Conservation (phyloP, 2,888 invertebrate species). For the Tridacna crocea region DNA sequence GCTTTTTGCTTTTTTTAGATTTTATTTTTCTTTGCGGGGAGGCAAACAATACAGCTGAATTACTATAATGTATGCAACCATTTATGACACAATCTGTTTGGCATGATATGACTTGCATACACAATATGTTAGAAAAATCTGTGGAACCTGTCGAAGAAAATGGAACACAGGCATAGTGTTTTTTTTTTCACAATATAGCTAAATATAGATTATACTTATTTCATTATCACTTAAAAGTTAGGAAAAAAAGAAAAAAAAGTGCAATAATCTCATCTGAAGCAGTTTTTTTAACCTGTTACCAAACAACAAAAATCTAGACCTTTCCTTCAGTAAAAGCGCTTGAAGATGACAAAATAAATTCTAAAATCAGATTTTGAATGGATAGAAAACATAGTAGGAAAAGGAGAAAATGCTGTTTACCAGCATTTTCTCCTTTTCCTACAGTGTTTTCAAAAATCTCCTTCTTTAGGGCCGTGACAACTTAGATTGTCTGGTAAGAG, state of each 20-base stretch:
- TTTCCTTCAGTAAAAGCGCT: neutral
- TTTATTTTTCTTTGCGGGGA: conserved; percentile 25
- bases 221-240: conserved; percentile 11
- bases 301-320: neutral
- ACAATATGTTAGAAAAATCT: neutral
- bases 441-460: neutral
- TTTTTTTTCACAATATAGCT: conserved; percentile 4
- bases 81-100: conserved; percentile 26
- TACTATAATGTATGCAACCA: conserved; percentile 27
- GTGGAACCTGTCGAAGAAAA: neutral
- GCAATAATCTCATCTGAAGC: conserved; percentile 7
- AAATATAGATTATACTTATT: conserved; percentile 4
- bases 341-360: neutral
- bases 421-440: neutral
- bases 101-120: conserved; percentile 31
- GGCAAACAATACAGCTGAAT: conserved; percentile 29
- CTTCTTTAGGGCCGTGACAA: neutral
- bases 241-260: neutral
- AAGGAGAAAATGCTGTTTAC: neutral
- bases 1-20: neutral
- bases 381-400: neutral
- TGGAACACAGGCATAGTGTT: neutral
- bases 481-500: neutral
- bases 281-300: neutral
- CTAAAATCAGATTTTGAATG: neutral